Evolutionary conservation across 1,140 invertebrate genomes (phyloP), one percentile per base, ranked within the genome.

Genomic region (Helicoverpa armigera): DNA sequence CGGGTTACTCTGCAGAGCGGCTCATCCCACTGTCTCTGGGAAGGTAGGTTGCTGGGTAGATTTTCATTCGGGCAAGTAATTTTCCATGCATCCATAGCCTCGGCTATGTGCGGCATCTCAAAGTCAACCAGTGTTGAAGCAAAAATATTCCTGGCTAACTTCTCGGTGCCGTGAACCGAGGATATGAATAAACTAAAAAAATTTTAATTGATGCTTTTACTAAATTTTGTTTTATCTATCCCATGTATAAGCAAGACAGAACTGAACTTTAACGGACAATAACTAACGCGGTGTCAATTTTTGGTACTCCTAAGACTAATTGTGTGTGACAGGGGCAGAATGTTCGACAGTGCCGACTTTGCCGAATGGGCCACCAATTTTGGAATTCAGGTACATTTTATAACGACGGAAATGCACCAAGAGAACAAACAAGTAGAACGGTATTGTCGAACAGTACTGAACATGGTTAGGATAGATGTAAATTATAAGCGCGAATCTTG

Each of bases 391-490:
- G 50, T 76, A 9, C 83, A 82, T 73, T 73, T 61, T 67, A 82
- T 83, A 10, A 86, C 87, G 7, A 80, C 85, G 5, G 53, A 29
- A 16, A 79, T 79, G 69, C 78, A 80, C n/a, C 29, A 53, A 0
- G 53, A 35, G 18, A 80, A 89, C 43, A 86, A 86, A 0, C 85
- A 88, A 61, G 88, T 83, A 2, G 85, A 89, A 58, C 35, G 86
- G 12, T 89, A 88, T 65, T 80, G 77, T 50, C 18, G 83, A 18
- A 87, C 88, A 9, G 80, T 89, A 1, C 69, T 84, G 11, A 85
- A 89, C 56, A 73, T 83, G 73, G 0, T 84, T 3, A n/a, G 78
- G 3, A 35, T 80, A 12, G 78, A 80, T 13, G 69, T 69, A 1
- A 53, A 14, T 14, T 2, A 69, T 48, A 69, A 12, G 43, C 12